phyloP scores from a whole-genome alignment of 2,888 invertebrate species.

The Rhagonycha fulva region DNA sequence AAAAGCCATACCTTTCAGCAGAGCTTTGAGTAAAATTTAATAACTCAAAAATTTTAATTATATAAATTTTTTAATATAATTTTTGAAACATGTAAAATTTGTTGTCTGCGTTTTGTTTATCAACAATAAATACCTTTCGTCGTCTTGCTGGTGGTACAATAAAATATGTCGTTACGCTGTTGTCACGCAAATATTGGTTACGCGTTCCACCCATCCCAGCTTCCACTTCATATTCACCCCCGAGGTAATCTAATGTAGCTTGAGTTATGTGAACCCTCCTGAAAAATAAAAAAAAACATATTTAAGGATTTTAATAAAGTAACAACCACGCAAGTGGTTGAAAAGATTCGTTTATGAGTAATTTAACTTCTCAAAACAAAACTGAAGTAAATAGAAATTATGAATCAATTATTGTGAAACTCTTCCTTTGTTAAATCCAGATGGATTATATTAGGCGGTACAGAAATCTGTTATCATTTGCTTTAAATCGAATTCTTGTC shows the following conservation, averaged over 20 bases:
- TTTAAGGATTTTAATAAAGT: neutral
- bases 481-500: neutral
- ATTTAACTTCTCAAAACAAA: neutral
- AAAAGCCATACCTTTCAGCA: slow-evolving; percentile 24
- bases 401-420: neutral
- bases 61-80: neutral
- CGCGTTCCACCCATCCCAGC: slow-evolving; percentile 82
- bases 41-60: slow-evolving; percentile 4
- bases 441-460: neutral
- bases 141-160: slow-evolving; percentile 85
- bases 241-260: slow-evolving; percentile 82
- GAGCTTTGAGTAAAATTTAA: slow-evolving; percentile 15
- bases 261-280: slow-evolving; percentile 85
- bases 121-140: slow-evolving; percentile 68
- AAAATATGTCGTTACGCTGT: slow-evolving; percentile 85
- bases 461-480: neutral
- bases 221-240: slow-evolving; percentile 90
- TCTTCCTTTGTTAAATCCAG: neutral
- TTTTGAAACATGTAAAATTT: neutral
- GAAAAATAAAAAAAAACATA: slow-evolving; percentile 38
- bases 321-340: neutral
- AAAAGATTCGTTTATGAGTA: neutral
- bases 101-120: neutral
- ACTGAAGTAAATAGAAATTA: neutral
- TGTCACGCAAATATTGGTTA: slow-evolving; percentile 81